Conservation (phyloP, 2,888 invertebrate species). For the Diaphora mendica region DNA sequence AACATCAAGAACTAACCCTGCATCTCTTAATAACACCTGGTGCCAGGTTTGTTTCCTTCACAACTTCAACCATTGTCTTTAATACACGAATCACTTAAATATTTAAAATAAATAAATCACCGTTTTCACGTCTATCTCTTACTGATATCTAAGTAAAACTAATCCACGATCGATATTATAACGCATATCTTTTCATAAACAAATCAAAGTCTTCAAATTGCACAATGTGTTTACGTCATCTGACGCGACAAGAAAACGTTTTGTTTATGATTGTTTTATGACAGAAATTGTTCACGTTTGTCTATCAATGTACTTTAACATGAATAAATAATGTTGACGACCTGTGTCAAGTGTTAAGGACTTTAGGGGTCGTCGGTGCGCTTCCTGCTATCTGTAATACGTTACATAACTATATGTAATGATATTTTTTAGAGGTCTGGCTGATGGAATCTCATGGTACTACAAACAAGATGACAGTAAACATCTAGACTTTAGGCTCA, state of each 20-base stretch:
- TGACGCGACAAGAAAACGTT: slow-evolving; percentile 15
- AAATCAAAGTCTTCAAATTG: slow-evolving; percentile 16
- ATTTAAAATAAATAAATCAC: neutral
- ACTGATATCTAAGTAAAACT: slow-evolving; percentile 11
- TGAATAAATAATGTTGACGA: neutral
- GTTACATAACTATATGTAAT: neutral
- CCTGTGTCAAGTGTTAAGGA: neutral
- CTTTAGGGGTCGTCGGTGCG: neutral
- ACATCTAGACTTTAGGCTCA: neutral
- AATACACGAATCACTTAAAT: neutral
- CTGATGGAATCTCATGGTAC: neutral
- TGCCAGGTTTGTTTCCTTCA: neutral
- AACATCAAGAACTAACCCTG: slow-evolving; percentile 3
- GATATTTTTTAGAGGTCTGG: neutral
- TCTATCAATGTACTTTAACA: neutral
- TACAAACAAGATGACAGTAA: neutral
- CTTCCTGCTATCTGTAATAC: neutral
- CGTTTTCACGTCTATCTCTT: slow-evolving; percentile 9
- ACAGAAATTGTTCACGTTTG: neutral
- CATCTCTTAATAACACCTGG: slow-evolving; percentile 5
- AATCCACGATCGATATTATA: slow-evolving; percentile 12
- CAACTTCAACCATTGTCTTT: slow-evolving; percentile 12
- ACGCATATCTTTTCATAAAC: slow-evolving; percentile 5
- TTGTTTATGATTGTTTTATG: neutral
- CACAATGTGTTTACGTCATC: slow-evolving; percentile 15